Evolutionary conservation across 2,888 invertebrate genomes (phyloP).

Genomic region (Brachylomia viminalis): DNA sequence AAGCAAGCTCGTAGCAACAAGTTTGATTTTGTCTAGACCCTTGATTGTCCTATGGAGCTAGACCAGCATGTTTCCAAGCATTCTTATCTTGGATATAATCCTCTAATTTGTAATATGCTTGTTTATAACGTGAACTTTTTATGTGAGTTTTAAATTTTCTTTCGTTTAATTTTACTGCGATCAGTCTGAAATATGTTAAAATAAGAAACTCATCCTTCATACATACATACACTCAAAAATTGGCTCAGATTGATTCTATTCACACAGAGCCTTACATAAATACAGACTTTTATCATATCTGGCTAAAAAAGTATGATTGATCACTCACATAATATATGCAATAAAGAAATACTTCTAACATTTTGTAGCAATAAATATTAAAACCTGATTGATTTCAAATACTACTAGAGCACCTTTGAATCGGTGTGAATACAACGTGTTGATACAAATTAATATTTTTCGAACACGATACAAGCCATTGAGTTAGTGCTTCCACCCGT

Average conservation of each 20-base stretch:
- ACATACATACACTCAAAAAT: background rate
- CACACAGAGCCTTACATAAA: background rate
- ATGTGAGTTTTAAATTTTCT: too few relatives aligned
- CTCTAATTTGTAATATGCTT: too few relatives aligned
- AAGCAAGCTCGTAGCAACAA: too few relatives aligned
- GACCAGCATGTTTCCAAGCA: too few relatives aligned
- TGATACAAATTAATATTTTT: slow-evolving; percentile 31
- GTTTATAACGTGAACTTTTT: too few relatives aligned
- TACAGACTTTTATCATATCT: background rate
- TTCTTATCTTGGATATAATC: too few relatives aligned
- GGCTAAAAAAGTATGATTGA: slow-evolving; percentile 23
- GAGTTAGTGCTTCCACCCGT: slow-evolving; percentile 31
- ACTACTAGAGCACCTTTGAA: background rate
- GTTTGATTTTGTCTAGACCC: too few relatives aligned
- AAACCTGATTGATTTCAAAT: background rate
- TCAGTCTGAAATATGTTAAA: background rate
- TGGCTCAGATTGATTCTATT: slow-evolving; percentile 13
- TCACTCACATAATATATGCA: background rate
- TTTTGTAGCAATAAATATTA: background rate
- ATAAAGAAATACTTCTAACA: background rate
- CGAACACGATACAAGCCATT: slow-evolving; percentile 16
- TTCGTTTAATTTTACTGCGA: too few relatives aligned
- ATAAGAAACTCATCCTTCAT: background rate
- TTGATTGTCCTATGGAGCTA: too few relatives aligned
- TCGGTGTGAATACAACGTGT: slow-evolving; percentile 4